Base-by-base conservation (phyloP, 1,140 invertebrate genomes). In the Euura lappo region DNA sequence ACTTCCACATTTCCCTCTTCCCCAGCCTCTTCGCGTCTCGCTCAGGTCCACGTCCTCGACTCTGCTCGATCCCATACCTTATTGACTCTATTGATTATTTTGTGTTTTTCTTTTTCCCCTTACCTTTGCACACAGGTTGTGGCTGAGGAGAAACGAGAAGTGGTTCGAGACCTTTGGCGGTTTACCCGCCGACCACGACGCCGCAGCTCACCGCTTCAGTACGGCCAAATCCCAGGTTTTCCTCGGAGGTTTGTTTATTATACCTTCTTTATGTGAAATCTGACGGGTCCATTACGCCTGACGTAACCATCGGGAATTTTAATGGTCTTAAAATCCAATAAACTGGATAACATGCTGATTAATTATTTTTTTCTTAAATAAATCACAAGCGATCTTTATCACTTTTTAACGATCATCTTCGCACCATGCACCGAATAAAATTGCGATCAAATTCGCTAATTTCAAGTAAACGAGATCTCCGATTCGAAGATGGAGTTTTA, bases 71-170 rank as follows among this genome's bases (percentile, higher is more conserved):
- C 51, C 13, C 51, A 60, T n/a, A 60, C 8, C 51, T 60, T 60
- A 60, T 60, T 60, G 51, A 60, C 51, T 60, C 51, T 60, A 60
- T 60, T 60, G 51, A 60, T 60, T 8, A 28, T 28, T 28, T 28
- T 28, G 28, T 28, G 28, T 60, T 60, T 60, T 60, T 60, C 51
- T 4, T 60, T 60, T 60, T 8, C 51, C 28, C 28, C 51, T 60
- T n/a, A 6, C 3, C 51, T 60, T n/a, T 60, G 8, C 8, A 42
- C 70, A n/a, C 78, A 86, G 84, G 72, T 71, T 71, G 64, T 81
- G 82, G 80, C 66, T 80, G 51, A 79, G 66, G 44, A 81, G 74
- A 46, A 80, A 80, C 73, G 78, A 83, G 72, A 81, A 79, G 73
- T 81, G 79, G 78, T 77, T 83, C 45, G 77, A 81, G 45, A 78